These are phyloP conservation scores for Pammene fasciana DNA, from an alignment of 2,888 invertebrate genomes.

Conservation along the genomic window DNA sequence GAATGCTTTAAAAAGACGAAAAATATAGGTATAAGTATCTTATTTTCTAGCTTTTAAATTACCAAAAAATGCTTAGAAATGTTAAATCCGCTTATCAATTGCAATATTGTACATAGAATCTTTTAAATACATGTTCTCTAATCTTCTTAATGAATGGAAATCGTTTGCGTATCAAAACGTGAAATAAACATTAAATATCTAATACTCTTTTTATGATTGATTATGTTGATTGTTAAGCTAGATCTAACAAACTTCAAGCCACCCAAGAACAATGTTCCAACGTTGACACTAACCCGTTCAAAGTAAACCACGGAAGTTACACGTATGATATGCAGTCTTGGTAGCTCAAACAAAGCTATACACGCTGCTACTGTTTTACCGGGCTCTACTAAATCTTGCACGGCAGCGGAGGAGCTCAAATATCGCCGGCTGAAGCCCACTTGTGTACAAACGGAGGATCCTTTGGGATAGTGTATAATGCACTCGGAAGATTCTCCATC, in stretches of 20 bases:
- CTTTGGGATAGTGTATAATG: constrained; percentile 34
- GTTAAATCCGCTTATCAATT: background rate
- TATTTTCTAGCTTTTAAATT: background rate
- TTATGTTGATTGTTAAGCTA: background rate
- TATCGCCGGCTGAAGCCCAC: constrained; percentile 37
- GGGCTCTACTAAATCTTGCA: constrained; percentile 34
- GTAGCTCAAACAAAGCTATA: constrained; percentile 20
- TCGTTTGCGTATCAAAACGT: no score
- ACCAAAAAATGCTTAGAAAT: background rate
- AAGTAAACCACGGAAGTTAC: constrained; percentile 7
- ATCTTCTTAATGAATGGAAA: no score
- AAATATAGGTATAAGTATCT: no score
- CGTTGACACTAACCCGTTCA: constrained; percentile 2
- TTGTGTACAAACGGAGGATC: constrained; percentile 36
- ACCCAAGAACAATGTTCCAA: background rate
- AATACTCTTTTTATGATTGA: background rate
- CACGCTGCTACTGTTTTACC: constrained; percentile 30
- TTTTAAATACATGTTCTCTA: no score
- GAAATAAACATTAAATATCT: no score
- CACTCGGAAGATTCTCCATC: constrained; percentile 31
- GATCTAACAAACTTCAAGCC: background rate
- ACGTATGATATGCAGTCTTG: constrained; percentile 5
- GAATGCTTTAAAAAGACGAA: no score
- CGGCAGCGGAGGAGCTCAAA: constrained; percentile 29
- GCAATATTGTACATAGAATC: no score